phyloP scores from a whole-genome alignment of 2,797 vertebrate genomes.

The Macroramphosus scolopax region DNA sequence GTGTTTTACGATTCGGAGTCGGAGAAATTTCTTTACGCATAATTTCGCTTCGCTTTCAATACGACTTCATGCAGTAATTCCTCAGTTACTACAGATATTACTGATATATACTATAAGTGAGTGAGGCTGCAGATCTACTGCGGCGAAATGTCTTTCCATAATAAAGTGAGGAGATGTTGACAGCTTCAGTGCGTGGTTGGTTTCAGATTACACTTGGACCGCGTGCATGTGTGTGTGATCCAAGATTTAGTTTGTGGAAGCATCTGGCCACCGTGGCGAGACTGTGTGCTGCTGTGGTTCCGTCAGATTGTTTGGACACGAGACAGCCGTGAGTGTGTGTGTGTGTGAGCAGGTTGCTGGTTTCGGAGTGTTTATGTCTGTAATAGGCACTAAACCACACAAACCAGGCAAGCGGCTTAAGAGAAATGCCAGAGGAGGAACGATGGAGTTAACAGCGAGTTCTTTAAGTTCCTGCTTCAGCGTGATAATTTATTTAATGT shows the following conservation, averaged over 20 bases:
- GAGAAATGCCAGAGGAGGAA: conserved; percentile 42
- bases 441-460: conserved; percentile 38
- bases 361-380: conserved; percentile 63
- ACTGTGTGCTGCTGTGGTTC: conserved; percentile 55
- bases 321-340: conserved; percentile 30
- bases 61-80: too few relatives aligned
- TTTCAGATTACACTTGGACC: conserved; percentile 2
- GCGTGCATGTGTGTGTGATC: conserved; percentile 8
- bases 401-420: conserved; percentile 54
- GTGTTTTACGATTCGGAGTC: too few relatives aligned
- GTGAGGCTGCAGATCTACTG: too few relatives aligned
- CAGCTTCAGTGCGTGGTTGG: too few relatives aligned
- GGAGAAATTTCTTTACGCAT: too few relatives aligned
- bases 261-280: conserved; percentile 53
- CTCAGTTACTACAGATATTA: too few relatives aligned
- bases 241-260: conserved; percentile 42
- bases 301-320: conserved; percentile 59
- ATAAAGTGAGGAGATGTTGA: background rate
- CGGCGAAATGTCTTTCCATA: too few relatives aligned
- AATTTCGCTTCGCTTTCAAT: too few relatives aligned
- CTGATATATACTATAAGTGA: too few relatives aligned
- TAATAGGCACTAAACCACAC: conserved; percentile 60
- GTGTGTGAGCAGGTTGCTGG: conserved; percentile 35
- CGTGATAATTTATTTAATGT: conserved; percentile 40
- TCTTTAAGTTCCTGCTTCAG: conserved; percentile 25